Base-by-base conservation (phyloP, 2,888 invertebrate genomes). In the Neoascia interrupta region DNA sequence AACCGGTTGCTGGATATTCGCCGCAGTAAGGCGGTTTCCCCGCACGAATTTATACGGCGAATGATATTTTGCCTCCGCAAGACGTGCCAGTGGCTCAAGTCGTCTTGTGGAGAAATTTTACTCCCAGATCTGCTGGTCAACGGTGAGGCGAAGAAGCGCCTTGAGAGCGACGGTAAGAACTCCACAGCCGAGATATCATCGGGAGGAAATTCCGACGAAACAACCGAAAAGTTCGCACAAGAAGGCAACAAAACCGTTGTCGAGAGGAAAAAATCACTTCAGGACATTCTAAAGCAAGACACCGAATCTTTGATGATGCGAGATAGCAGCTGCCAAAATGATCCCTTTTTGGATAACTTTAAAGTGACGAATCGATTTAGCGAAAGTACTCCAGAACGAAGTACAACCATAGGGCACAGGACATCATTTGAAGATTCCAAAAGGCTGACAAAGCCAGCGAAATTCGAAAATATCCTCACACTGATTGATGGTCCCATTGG, bases 31-130 rank as follows among this genome's bases (percentile, higher is more conserved):
- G 85, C 86, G 37, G 82, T 89, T 4, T 88, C 89, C 1, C 87
- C 89, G 0, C 88, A 88, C 45, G 88, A 89, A 81, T 89, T 87
- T 61, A 86, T 89, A 23, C 81, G 89, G 0, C 84, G 88, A 3
- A 88, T 87, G 87, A 88, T 88, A 16, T 88, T 88, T 70, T 84
- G 85, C 3, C 47, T 88, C 45, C 87, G 87, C 26, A 88, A 88
- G 68, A 87, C 84, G 1, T 87, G 88, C 76, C 84, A 84, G 47
- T 88, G 88, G 87, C 61, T 88, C 41, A 86, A 85, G 45, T 83
- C 84, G 34, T 86, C 86, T 70, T 85, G 86, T 74, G 84, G 85
- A 10, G 87, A 88, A 53, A 83, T 84, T 5, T 81, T 85, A 3
- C 81, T 87, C 21, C 87, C 87, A 0, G 87, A 87, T 63, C 70